Conservation (phyloP, 2,113 vertebrate species). For the Brachionichthys hirsutus region DNA sequence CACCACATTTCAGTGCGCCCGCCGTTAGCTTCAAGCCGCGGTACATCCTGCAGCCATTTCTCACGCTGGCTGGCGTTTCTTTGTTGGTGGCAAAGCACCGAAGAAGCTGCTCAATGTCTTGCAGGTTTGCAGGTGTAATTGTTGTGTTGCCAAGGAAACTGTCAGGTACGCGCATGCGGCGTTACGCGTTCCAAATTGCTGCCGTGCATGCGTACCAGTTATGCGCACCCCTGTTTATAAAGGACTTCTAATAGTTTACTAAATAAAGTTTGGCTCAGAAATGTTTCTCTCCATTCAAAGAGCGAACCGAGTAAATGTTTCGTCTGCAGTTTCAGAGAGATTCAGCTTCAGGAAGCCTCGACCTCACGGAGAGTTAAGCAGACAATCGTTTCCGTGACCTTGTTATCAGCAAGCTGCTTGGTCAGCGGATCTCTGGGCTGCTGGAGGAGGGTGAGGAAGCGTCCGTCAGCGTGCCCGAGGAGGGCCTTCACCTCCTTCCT, state of each 20-base stretch:
- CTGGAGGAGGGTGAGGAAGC: slow-evolving; percentile 81
- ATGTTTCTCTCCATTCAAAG: slow-evolving; percentile 19
- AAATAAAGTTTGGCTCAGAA: slow-evolving; percentile 14
- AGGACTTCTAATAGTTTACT: slow-evolving; percentile 14
- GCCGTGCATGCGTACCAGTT: no score
- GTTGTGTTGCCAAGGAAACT: no score
- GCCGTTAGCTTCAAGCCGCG: no score
- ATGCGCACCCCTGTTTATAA: no score
- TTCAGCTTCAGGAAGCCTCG: slow-evolving; percentile 4
- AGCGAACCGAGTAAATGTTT: slow-evolving; percentile 12
- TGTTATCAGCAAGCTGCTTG: slow-evolving; percentile 87
- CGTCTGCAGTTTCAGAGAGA: background rate
- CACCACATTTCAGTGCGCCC: no score
- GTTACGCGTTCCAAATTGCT: no score
- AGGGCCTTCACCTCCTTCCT: slow-evolving; percentile 84
- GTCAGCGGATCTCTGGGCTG: slow-evolving; percentile 80
- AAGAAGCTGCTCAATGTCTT: no score
- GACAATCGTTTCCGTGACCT: slow-evolving; percentile 72
- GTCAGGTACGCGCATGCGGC: no score
- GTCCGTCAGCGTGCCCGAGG: slow-evolving; percentile 84
- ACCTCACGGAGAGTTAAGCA: slow-evolving; percentile 14
- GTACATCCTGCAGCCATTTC: no score
- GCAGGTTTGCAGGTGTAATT: no score
- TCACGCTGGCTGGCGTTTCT: no score
- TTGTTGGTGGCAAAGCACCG: no score